Evolutionary conservation across 1,140 invertebrate species (phyloP).

Genomic region (Drosophila bipectinata): DNA sequence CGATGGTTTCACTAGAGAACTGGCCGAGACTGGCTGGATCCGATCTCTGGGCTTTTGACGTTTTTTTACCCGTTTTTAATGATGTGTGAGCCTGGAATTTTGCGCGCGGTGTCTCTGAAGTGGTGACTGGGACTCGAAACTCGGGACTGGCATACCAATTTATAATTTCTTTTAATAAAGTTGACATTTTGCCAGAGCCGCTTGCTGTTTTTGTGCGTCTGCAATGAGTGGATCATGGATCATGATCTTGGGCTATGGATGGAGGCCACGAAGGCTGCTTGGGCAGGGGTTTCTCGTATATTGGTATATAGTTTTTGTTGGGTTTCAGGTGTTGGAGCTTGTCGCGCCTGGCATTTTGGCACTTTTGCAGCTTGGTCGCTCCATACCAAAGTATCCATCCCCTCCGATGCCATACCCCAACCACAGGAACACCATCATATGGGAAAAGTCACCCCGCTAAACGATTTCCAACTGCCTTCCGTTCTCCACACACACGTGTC

Average conservation of each 20-base stretch:
- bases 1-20: conserved; percentile 29
- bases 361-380: conserved; percentile 42
- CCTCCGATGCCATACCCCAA: background rate
- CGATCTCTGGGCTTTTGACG: conserved; percentile 52
- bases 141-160: conserved; percentile 76
- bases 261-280: conserved; percentile 10
- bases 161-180: conserved; percentile 83
- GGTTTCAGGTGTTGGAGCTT: conserved; percentile 69
- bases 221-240: conserved; percentile 72
- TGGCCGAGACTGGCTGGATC: conserved; percentile 25
- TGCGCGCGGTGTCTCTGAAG: conserved; percentile 76
- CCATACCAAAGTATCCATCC: background rate
- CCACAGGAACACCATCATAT: conserved; percentile 30
- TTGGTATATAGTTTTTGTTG: background rate
- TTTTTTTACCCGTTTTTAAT: conserved; percentile 76
- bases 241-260: conserved; percentile 23
- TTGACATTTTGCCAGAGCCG: conserved; percentile 70
- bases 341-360: conserved; percentile 79
- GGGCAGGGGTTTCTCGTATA: background rate
- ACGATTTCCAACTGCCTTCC: conserved; percentile 63
- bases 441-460: conserved; percentile 61
- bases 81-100: conserved; percentile 82
- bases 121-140: conserved; percentile 44
- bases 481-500: conserved; percentile 73
- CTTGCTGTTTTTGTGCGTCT: conserved; percentile 55